Conservation (phyloP, 2,797 vertebrate genomes). For the Rhinella marina region DNA sequence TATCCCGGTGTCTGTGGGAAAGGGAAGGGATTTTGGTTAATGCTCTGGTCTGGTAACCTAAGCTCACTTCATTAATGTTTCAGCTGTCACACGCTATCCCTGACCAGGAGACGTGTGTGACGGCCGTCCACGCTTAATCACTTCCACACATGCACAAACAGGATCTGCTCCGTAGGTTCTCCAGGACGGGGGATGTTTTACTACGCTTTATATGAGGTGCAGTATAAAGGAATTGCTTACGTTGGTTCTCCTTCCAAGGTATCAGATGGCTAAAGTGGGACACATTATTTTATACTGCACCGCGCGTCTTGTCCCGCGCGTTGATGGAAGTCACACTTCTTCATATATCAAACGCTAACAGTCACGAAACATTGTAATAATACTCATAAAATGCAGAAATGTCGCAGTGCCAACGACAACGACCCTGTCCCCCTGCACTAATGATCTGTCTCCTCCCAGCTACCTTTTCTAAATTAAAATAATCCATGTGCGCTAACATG, state of each 20-base stretch:
- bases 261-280: constrained; percentile 3
- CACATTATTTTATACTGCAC: not conserved
- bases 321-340: not conserved
- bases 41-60: constrained; percentile 35
- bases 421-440: too few relatives aligned
- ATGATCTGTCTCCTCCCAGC: too few relatives aligned
- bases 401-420: too few relatives aligned
- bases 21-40: constrained; percentile 46
- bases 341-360: not conserved
- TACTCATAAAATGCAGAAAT: not conserved
- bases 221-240: constrained; percentile 21
- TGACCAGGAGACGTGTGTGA: constrained; percentile 36
- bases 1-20: constrained; percentile 52
- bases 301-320: not conserved
- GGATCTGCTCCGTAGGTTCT: constrained; percentile 14
- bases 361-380: not conserved
- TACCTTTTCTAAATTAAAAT: not conserved
- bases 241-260: not conserved
- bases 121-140: constrained; percentile 33
- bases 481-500: not conserved
- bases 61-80: constrained; percentile 46
- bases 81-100: constrained; percentile 44
- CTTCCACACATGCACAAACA: constrained; percentile 32
- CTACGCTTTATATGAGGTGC: not conserved
- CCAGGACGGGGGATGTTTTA: constrained; percentile 23